Base-by-base conservation (phyloP, 2,888 invertebrate species). In the Xanthorhoe designata region DNA sequence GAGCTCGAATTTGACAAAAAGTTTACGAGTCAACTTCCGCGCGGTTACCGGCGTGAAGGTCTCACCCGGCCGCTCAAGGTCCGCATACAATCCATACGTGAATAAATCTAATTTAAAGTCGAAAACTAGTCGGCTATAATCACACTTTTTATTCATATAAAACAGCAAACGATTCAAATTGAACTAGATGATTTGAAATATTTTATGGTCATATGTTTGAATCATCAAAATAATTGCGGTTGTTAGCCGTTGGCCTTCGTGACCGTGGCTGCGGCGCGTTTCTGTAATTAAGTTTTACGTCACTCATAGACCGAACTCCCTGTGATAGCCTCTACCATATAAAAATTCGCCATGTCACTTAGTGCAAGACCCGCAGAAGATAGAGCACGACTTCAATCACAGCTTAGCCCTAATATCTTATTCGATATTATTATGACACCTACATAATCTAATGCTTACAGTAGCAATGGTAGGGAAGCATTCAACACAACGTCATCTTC, bases 21-120 rank as follows among this genome's bases (percentile, higher is more conserved):
- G 91, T 87, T 81, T 86, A 86, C 85, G 86, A 86, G 89, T 81
- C 90, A 84, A 92, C 91, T 93, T 93, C 92, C 92, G 92, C 92
- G 91, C 92, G 87, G 92, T 92, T 92, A 93, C 92, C 82, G 86
- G 85, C 90, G 90, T 88, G 92, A 92, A 92, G 92, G 92, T 91
- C 92, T 92, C 88, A 84, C 87, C 86, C 83, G 84, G 82, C 85
- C 82, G 87, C 90, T 92, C 92, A 93, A 92, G 92, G 92, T 93
- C 90, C 86, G 88, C 86, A 88, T 88, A 92, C 90, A 91, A 89
- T 91, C 70, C 91, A 89, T 91, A 91, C 88, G 84, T 88, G 87
- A 88, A 90, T 91, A 90, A 90, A 91, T 89, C 88, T 82, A 80
- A 91, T 86, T 90, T 91, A 88, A 88, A 84, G 82, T 83, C 81